Evolutionary conservation across 2,113 vertebrate genomes (phyloP).

Genomic region (Atherinomorus stipes): DNA sequence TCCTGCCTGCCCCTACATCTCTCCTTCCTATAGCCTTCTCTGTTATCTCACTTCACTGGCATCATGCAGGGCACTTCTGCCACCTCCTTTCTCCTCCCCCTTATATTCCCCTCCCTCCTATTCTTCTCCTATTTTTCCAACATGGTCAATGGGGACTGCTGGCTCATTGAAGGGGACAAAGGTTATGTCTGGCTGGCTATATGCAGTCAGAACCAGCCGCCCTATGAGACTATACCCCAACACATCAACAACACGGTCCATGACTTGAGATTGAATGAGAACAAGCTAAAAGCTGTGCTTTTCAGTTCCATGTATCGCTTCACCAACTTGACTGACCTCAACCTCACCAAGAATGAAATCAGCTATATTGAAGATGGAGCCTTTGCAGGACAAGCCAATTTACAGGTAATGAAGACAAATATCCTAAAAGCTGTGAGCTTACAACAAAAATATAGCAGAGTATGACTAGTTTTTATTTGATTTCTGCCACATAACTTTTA

Average conservation of each 20-base stretch:
- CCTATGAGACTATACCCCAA: constrained; percentile 97
- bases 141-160: constrained; percentile 89
- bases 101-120: constrained; percentile 67
- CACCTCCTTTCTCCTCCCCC: constrained; percentile 54
- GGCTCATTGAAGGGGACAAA: constrained; percentile 98
- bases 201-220: constrained; percentile 99
- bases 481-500: no score
- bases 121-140: constrained; percentile 81
- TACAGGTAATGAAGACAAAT: constrained; percentile 84
- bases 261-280: constrained; percentile 95
- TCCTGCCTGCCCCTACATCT: not conserved
- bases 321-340: constrained; percentile 97
- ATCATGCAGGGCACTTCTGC: constrained; percentile 74
- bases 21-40: constrained; percentile 10
- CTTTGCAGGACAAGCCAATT: constrained; percentile 94
- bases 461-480: not conserved
- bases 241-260: constrained; percentile 99
- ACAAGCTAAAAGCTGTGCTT: constrained; percentile 95
- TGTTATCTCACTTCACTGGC: constrained; percentile 10
- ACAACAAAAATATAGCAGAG: not conserved
- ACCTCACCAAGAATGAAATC: constrained; percentile 99
- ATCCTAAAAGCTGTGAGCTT: not conserved
- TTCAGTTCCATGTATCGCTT: constrained; percentile 96
- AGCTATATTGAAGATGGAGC: constrained; percentile 97
- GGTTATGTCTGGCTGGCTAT: constrained; percentile 99